A percentile compares a stretch with the other conserved stretches of the same genome.
Conservation (phyloP, 1,140 invertebrate species). For the Nasonia longicornis region DNA sequence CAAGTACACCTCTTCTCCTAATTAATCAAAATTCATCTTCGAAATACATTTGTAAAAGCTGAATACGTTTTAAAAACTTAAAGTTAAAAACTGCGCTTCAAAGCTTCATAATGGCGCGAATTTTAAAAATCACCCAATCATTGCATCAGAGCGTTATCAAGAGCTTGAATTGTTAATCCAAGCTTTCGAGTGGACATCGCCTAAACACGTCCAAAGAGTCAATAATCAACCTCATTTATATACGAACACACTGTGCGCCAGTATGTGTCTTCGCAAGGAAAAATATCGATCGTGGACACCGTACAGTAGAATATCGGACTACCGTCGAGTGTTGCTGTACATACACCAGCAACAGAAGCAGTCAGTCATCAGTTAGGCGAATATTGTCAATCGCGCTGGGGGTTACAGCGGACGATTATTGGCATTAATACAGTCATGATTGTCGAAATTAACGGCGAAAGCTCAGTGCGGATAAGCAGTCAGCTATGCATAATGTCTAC, state of each 20-base stretch:
- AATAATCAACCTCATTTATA: conserved; percentile 41
- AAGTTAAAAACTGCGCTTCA: background rate
- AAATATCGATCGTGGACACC: conserved; percentile 28
- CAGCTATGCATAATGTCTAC: conserved; percentile 41
- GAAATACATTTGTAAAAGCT: no score
- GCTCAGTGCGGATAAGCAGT: background rate
- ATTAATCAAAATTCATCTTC: no score
- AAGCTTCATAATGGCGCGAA: background rate
- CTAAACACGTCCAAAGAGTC: background rate
- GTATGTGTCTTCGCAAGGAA: background rate
- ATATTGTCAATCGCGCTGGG: background rate
- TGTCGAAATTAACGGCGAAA: conserved; percentile 9
- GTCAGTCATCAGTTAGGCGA: background rate
- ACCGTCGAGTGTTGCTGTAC: background rate
- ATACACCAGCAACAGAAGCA: background rate
- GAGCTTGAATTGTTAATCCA: background rate
- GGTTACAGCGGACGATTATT: background rate
- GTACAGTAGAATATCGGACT: background rate
- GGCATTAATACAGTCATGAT: conserved; percentile 30
- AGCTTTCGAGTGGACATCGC: background rate
- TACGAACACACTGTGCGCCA: background rate
- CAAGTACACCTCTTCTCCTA: no score
- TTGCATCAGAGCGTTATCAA: no score
- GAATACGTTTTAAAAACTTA: no score
- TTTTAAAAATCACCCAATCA: no score